These are phyloP conservation scores for Gymnogyps californianus DNA, from an alignment of 2,113 vertebrate genomes.

Conservation along the genomic window DNA sequence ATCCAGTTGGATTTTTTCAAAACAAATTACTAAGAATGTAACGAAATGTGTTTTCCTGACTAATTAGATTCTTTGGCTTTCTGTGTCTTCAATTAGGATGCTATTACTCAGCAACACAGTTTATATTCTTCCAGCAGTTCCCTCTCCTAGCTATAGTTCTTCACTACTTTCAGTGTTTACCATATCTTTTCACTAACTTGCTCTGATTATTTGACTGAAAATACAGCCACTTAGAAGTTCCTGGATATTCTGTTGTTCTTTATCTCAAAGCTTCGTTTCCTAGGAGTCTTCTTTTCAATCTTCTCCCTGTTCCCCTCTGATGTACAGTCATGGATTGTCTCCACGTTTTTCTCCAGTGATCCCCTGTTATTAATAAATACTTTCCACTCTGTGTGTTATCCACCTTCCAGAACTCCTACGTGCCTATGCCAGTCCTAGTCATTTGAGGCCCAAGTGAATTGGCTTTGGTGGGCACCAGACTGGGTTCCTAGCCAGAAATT, in stretches of 20 bases:
- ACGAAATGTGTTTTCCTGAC: conserved; percentile 28
- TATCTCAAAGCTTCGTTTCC: background rate
- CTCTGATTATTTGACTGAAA: background rate
- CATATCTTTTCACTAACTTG: background rate
- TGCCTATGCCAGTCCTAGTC: background rate
- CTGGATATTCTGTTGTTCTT: background rate
- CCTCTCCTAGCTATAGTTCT: background rate
- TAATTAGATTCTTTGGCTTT: conserved; percentile 44
- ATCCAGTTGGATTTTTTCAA: conserved; percentile 28
- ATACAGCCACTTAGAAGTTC: background rate
- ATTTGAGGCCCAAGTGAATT: background rate
- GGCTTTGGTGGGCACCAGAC: conserved; percentile 11
- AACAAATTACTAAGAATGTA: conserved; percentile 55
- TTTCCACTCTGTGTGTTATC: background rate
- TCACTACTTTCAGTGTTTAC: background rate
- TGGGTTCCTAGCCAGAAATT: background rate
- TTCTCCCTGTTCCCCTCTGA: background rate
- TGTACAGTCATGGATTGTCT: background rate
- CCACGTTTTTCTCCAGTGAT: background rate
- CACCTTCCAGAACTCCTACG: background rate
- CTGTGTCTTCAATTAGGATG: conserved; percentile 14
- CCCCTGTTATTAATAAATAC: background rate
- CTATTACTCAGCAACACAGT: conserved; percentile 33
- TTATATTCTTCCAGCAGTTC: conserved; percentile 7
- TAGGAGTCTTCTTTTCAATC: background rate